Evolutionary conservation across 2,797 vertebrate species (phyloP).

Genomic region (Platyrinchus mystaceus): DNA sequence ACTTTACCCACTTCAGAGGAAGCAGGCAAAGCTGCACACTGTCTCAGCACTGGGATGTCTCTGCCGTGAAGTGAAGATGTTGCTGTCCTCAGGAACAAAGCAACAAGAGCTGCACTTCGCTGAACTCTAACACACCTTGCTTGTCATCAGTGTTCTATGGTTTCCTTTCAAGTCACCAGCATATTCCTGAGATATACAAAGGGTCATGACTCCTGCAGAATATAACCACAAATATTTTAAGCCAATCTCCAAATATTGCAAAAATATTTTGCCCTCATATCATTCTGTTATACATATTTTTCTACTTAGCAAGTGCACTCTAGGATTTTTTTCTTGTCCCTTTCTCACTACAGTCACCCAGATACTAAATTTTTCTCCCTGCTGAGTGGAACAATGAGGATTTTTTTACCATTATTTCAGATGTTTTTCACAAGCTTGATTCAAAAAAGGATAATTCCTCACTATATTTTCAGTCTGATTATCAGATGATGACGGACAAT

Average conservation of each 20-base stretch:
- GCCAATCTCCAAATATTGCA: not conserved
- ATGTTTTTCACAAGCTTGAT: slow-evolving; percentile 76
- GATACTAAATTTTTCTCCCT: slow-evolving; percentile 58
- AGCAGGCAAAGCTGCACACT: not conserved
- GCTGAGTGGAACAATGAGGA: slow-evolving; percentile 67
- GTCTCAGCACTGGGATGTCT: not conserved
- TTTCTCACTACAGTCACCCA: slow-evolving; percentile 15
- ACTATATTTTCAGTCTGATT: slow-evolving; percentile 79
- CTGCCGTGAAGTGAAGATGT: not conserved
- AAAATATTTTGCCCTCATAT: not conserved
- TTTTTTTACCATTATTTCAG: slow-evolving; percentile 71
- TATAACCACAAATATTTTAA: not conserved
- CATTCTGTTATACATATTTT: not conserved
- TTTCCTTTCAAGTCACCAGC: not conserved
- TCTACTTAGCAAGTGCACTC: not conserved
- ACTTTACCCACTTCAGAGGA: not conserved
- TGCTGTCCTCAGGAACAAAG: not conserved
- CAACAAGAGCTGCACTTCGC: not conserved
- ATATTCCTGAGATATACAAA: not conserved
- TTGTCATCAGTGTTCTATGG: not conserved
- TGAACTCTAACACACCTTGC: not conserved
- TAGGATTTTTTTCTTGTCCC: not conserved
- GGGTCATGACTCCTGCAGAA: not conserved
- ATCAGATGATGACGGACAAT: slow-evolving; percentile 88
- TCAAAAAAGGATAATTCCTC: slow-evolving; percentile 77